Evolutionary conservation across 2,888 invertebrate genomes (phyloP).

Genomic region (Artemia sinica): DNA sequence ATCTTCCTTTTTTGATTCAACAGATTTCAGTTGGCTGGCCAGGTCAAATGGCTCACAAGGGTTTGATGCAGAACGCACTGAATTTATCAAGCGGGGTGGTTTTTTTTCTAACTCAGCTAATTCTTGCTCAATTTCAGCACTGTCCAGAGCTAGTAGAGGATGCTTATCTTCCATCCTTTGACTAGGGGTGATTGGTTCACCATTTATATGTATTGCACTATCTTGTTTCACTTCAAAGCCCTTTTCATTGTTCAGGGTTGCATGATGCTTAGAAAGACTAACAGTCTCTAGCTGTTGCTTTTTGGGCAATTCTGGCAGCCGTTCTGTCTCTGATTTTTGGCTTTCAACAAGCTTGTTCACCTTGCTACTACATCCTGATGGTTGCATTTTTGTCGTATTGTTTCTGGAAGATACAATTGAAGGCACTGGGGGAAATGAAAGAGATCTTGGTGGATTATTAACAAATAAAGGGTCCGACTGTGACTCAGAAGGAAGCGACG

Average conservation of each 20-base stretch:
- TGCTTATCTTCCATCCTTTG: neutral
- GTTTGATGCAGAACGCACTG: neutral
- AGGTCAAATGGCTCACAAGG: slow-evolving; percentile 7
- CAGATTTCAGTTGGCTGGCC: neutral
- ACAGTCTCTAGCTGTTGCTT: neutral
- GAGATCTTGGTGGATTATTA: slow-evolving; percentile 31
- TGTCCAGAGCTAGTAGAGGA: neutral
- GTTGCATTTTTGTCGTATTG: neutral
- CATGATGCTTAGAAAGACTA: neutral
- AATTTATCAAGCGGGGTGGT: neutral
- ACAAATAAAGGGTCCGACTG: slow-evolving; percentile 19
- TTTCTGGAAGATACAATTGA: neutral
- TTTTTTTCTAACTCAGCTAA: slow-evolving; percentile 2
- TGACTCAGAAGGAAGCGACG: slow-evolving; percentile 16
- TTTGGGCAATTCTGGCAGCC: neutral
- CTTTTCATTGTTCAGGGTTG: neutral
- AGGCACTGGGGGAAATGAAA: neutral
- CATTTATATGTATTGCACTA: slow-evolving; percentile 11
- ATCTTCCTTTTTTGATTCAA: neutral
- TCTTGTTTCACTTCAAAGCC: neutral
- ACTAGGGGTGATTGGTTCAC: neutral
- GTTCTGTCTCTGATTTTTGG: neutral
- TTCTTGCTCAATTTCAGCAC: slow-evolving; percentile 12
- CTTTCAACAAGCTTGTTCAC: neutral
- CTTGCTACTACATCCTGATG: neutral